Evolutionary conservation across 2,113 vertebrate species (phyloP), one percentile per base, ranked within the genome.

Genomic region (Oncorhynchus clarkii): DNA sequence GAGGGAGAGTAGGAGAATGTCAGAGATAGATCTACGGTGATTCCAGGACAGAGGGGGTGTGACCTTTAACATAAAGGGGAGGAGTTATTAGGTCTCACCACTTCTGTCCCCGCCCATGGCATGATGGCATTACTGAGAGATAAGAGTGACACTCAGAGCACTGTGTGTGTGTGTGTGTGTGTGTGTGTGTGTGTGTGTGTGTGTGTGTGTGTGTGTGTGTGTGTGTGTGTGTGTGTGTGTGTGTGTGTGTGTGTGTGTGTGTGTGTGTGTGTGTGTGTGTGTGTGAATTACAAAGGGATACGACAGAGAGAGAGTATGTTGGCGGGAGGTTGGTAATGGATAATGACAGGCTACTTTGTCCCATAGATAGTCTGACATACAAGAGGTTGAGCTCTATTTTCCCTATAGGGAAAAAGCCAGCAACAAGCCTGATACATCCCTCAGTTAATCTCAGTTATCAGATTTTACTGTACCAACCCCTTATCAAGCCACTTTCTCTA

Each of bases 51-150:
- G 59, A 66, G 20, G 72, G 79, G 79, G 79, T 26, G 82, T 80
- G 80, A 5, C 76, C 70, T 70, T 8, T 29, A 51, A 5, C 2
- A 48, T 49, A 68, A 34, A 71, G 39, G 70, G 80, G 80, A 14
- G 1, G 76, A 26, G 49, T 22, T 70, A 64, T 64, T 57, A 67
- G 66, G 62, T 87, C 82, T 83, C 78, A 31, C 84, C 89, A 86
- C 76, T 27, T 16, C 18, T 20, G 26, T 75, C 70, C 73, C 81
- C 68, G 69, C 73, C 77, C 73, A 24, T 75, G 73, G 68, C 18
- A 79, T 22, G 70, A 72, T 80, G 77, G 76, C 78, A 71, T 59
- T 72, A 71, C 60, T 68, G 4, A 67, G 69, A 59, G 82, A 79
- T 80, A 66, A 80, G 29, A 59, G 59, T 22, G n/a, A 62, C n/a